Conservation (phyloP, 2,888 invertebrate species). For the Philaethria dido region DNA sequence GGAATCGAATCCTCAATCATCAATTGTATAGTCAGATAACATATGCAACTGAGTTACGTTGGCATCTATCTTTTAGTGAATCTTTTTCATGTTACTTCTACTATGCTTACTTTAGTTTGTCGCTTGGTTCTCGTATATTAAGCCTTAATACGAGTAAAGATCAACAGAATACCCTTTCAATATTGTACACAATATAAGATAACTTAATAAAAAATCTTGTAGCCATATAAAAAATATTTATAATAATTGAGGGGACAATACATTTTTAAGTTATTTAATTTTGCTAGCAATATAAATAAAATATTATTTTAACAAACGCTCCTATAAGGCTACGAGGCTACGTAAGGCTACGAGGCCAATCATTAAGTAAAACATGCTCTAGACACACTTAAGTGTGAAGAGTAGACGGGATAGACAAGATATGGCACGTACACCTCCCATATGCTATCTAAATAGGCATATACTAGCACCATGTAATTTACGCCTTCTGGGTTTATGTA, state of each 20-base stretch:
- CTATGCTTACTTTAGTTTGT: not conserved
- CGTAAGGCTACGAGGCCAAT: conserved; percentile 20
- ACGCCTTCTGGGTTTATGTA: not conserved
- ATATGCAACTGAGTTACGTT: too few relatives aligned
- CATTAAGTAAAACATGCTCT: conserved; percentile 27
- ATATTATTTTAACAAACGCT: not conserved
- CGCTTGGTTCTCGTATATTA: not conserved
- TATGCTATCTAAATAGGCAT: conserved; percentile 20
- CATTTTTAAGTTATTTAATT: too few relatives aligned
- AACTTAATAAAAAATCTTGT: too few relatives aligned
- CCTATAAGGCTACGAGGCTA: too few relatives aligned
- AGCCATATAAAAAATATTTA: too few relatives aligned
- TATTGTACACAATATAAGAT: too few relatives aligned
- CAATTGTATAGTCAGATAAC: too few relatives aligned
- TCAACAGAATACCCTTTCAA: not conserved
- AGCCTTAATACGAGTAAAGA: not conserved
- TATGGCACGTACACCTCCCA: conserved; percentile 33
- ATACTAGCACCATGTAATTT: conserved; percentile 1
- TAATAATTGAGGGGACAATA: not conserved
- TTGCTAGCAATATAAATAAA: not conserved
- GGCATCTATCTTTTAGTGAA: not conserved
- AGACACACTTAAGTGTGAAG: conserved; percentile 30
- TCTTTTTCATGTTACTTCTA: not conserved
- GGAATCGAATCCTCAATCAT: not conserved
- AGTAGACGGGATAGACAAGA: conserved; percentile 23